Conservation (phyloP, 64 coral and sea anemone genomes). For the Montipora foliosa region DNA sequence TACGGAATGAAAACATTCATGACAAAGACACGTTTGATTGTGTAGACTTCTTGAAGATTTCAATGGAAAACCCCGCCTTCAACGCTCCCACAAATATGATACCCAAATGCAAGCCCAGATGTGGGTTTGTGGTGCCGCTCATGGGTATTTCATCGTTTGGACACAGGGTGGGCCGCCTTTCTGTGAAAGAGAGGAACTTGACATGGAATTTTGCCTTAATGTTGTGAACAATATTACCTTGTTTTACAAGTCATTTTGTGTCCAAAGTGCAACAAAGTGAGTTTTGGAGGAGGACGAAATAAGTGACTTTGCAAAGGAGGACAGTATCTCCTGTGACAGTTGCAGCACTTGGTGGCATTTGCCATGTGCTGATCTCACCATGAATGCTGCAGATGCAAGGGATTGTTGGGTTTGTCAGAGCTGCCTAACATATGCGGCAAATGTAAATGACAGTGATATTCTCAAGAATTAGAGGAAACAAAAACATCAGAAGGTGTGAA, state of each 20-base stretch:
- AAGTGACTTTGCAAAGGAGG: constrained; percentile 24
- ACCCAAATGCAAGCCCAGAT: constrained; percentile 48
- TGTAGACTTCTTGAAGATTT: constrained; percentile 37
- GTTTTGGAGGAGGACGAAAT: constrained; percentile 48
- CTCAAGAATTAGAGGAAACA: neutral
- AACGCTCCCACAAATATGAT: constrained; percentile 49
- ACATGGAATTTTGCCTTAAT: constrained; percentile 19
- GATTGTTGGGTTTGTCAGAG: neutral
- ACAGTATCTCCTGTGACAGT: constrained; percentile 4
- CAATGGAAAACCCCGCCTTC: neutral
- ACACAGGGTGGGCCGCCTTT: constrained; percentile 5
- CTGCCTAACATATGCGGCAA: constrained; percentile 38
- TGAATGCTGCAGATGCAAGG: neutral
- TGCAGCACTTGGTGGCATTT: constrained; percentile 57
- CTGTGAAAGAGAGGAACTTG: constrained; percentile 30
- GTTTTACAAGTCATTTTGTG: constrained; percentile 68
- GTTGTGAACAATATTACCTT: constrained; percentile 32
- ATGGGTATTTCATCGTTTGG: constrained; percentile 52
- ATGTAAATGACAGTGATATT: neutral
- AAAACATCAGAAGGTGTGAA: neutral
- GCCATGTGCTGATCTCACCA: constrained; percentile 67
- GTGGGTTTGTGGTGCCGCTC: too few relatives aligned
- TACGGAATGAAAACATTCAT: constrained; percentile 18
- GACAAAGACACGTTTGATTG: too few relatives aligned
- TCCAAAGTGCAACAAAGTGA: constrained; percentile 51